Evolutionary conservation across 2,113 vertebrate genomes (phyloP).

Genomic region (Varanus komodoensis): DNA sequence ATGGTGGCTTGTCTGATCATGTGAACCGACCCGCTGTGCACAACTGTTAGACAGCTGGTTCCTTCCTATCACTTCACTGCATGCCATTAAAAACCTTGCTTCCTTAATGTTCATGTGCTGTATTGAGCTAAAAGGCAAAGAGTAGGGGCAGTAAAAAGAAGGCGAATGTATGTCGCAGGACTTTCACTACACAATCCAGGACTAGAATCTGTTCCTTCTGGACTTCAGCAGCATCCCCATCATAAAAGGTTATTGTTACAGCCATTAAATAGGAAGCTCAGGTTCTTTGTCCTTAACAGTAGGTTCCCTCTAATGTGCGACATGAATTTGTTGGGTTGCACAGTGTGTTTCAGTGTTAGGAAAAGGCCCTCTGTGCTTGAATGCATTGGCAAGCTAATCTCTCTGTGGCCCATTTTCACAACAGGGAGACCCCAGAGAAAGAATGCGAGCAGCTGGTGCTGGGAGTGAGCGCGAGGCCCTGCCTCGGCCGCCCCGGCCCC

Average conservation of each 20-base stretch:
- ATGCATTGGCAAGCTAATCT: slow-evolving; percentile 33
- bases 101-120: background rate
- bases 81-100: background rate
- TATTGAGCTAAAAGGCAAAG: background rate
- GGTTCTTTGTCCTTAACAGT: background rate
- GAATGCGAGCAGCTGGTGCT: slow-evolving; percentile 80
- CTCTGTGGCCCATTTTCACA: slow-evolving; percentile 31
- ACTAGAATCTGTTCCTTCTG: background rate
- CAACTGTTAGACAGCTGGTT: no score
- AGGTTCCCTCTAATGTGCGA: slow-evolving; percentile 36
- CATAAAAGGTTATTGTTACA: background rate
- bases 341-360: slow-evolving; percentile 26
- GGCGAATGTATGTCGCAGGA: no score
- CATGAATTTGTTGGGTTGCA: slow-evolving; percentile 6
- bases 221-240: background rate
- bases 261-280: background rate
- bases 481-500: slow-evolving; percentile 58
- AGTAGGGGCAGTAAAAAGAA: background rate
- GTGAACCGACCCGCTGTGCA: no score
- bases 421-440: slow-evolving; percentile 43
- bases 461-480: slow-evolving; percentile 63
- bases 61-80: background rate
- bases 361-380: slow-evolving; percentile 5
- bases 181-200: background rate
- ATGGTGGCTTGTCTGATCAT: no score